Conservation (phyloP, 1,140 invertebrate species). For the Aphelenchoides fujianensis region DNA sequence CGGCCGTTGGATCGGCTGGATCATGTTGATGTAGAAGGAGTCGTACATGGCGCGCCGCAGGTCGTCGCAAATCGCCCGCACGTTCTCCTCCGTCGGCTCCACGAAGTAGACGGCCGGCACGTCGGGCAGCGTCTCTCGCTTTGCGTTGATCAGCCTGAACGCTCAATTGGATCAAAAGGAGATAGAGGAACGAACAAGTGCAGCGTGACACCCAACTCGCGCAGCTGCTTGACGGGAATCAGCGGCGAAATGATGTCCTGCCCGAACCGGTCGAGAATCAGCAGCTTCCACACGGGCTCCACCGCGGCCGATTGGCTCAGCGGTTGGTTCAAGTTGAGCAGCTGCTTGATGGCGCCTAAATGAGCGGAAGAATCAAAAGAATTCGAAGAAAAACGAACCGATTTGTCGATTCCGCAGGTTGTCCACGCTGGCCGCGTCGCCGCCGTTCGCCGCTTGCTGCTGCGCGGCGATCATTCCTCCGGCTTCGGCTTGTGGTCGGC, state of each 20-base stretch:
- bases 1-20: slow-evolving; percentile 87
- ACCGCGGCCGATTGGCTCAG: slow-evolving; percentile 45
- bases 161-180: slow-evolving; percentile 20
- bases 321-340: slow-evolving; percentile 60
- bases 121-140: slow-evolving; percentile 91
- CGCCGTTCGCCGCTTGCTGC: background rate
- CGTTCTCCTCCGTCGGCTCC: slow-evolving; percentile 91
- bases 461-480: slow-evolving; percentile 4
- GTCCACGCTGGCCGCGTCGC: slow-evolving; percentile 6
- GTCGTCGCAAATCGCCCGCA: slow-evolving; percentile 77
- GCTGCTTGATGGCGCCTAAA: slow-evolving; percentile 56
- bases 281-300: slow-evolving; percentile 67
- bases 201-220: slow-evolving; percentile 91
- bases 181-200: slow-evolving; percentile 76
- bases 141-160: slow-evolving; percentile 71
- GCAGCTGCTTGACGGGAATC: slow-evolving; percentile 87
- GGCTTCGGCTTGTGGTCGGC: slow-evolving; percentile 62
- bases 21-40: slow-evolving; percentile 93
- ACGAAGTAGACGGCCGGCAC: slow-evolving; percentile 98
- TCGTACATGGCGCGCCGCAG: slow-evolving; percentile 88
- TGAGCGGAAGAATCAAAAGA: background rate
- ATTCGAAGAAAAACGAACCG: slow-evolving; percentile 6
- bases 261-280: slow-evolving; percentile 89
- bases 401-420: slow-evolving; percentile 23
- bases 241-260: slow-evolving; percentile 97